Conservation (phyloP, 1,140 invertebrate species). For the Heliconius eleuchia region DNA sequence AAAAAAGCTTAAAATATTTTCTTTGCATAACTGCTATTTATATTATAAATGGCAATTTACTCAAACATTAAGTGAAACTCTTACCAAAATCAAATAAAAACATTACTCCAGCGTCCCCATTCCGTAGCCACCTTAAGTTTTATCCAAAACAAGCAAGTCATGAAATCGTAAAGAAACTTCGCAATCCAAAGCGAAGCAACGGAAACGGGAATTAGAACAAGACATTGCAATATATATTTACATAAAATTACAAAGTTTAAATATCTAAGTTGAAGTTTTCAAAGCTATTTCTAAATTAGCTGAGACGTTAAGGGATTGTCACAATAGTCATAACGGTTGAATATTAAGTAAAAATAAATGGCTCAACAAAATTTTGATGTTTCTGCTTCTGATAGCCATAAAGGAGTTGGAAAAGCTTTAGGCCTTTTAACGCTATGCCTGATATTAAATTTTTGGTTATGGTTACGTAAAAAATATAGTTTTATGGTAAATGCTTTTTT, state of each 20-base stretch:
- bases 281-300: conserved; percentile 6
- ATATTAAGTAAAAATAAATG: conserved; percentile 1
- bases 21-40: too few species aligned
- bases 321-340: not conserved
- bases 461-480: too few species aligned
- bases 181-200: not conserved
- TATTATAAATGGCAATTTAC: not conserved
- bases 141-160: conserved; percentile 23
- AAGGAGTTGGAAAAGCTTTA: not conserved
- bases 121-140: conserved; percentile 14
- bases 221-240: conserved; percentile 21
- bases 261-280: not conserved
- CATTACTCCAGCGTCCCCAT: not conserved
- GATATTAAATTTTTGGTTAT: not conserved
- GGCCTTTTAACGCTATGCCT: not conserved
- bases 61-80: not conserved
- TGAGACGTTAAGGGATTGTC: conserved; percentile 2
- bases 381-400: not conserved
- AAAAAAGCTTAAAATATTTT: too few species aligned
- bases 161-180: conserved; percentile 10
- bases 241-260: conserved; percentile 24
- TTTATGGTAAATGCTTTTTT: too few species aligned
- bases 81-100: not conserved
- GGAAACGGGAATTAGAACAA: conserved; percentile 6
- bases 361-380: not conserved